These are phyloP conservation scores for Caenorhabditis sinica DNA, from an alignment of 2,888 invertebrate species.

Conservation along the genomic window DNA sequence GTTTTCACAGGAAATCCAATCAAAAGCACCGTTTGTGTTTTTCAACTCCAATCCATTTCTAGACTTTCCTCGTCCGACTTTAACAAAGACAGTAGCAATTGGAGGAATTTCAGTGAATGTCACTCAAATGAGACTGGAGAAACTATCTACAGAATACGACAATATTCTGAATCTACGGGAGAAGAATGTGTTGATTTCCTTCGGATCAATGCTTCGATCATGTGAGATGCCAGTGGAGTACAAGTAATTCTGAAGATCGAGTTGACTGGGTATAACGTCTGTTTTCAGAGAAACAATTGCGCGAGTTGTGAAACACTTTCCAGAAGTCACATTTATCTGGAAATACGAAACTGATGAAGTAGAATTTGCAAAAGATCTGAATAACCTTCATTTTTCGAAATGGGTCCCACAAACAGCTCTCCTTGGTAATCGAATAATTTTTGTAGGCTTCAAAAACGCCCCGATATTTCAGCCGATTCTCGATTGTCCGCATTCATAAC, in stretches of 20 bases:
- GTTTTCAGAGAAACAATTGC: slow-evolving; percentile 33
- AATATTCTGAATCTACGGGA: slow-evolving; percentile 18
- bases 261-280: not conserved
- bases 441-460: not conserved
- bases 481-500: slow-evolving; percentile 57
- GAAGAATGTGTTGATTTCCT: slow-evolving; percentile 44
- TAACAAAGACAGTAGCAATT: slow-evolving; percentile 49
- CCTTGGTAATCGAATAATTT: not conserved
- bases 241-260: not conserved
- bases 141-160: slow-evolving; percentile 18
- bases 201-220: slow-evolving; percentile 42
- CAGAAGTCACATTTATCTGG: slow-evolving; percentile 63
- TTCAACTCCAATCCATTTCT: slow-evolving; percentile 65
- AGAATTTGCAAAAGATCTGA: slow-evolving; percentile 18
- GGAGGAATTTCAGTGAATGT: slow-evolving; percentile 52
- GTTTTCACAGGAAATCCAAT: slow-evolving; percentile 4
- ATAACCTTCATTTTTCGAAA: slow-evolving; percentile 51
- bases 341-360: slow-evolving; percentile 61
- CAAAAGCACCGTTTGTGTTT: slow-evolving; percentile 34
- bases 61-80: slow-evolving; percentile 64
- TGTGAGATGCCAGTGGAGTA: slow-evolving; percentile 39
- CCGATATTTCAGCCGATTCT: slow-evolving; percentile 35
- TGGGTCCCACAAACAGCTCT: slow-evolving; percentile 63
- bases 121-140: slow-evolving; percentile 29
- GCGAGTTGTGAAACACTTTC: slow-evolving; percentile 19